Percentiles rank a stretch among this genome's conserved stretches.
These are phyloP conservation scores for Sorex fumeus DNA, from an alignment of 2,113 vertebrate species.

Conservation along the genomic window DNA sequence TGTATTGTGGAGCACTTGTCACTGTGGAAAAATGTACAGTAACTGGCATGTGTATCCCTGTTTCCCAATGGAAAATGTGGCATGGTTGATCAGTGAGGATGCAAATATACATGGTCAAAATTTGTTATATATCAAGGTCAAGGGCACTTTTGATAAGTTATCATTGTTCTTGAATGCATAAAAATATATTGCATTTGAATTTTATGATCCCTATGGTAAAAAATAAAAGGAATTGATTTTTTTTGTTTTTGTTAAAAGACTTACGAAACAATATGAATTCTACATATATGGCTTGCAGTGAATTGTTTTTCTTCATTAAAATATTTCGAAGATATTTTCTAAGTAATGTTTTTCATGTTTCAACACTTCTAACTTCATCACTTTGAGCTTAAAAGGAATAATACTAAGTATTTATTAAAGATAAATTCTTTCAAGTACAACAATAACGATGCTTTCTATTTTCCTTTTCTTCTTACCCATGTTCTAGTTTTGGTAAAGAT, in stretches of 20 bases:
- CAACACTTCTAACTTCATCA: conserved; percentile 57
- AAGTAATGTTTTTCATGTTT: conserved; percentile 56
- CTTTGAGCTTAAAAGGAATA: conserved; percentile 63
- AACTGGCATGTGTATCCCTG: conserved; percentile 82
- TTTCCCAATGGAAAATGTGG: conserved; percentile 82
- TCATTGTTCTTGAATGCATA: conserved; percentile 6
- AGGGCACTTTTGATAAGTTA: conserved; percentile 55
- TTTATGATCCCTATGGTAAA: conserved; percentile 30
- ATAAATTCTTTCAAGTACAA: conserved; percentile 47
- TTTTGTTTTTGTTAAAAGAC: conserved; percentile 41
- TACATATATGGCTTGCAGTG: background rate
- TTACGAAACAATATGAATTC: conserved; percentile 33
- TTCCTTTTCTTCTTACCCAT: background rate
- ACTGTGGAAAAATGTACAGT: conserved; percentile 85
- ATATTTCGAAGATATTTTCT: conserved; percentile 69
- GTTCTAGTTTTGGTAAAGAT: conserved; percentile 39
- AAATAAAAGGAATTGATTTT: conserved; percentile 60
- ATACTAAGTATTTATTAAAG: conserved; percentile 56
- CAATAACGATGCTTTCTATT: conserved; percentile 9
- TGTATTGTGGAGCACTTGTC: conserved; percentile 87
- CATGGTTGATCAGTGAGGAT: conserved; percentile 58
- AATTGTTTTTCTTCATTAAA: conserved; percentile 42
- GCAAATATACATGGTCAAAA: conserved; percentile 55
- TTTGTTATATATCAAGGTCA: conserved; percentile 61
- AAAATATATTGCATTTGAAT: background rate